Percentiles rank a stretch among this genome's conserved stretches.
phyloP scores from a whole-genome alignment of 2,113 vertebrate species.

The Danionella cerebrum region DNA sequence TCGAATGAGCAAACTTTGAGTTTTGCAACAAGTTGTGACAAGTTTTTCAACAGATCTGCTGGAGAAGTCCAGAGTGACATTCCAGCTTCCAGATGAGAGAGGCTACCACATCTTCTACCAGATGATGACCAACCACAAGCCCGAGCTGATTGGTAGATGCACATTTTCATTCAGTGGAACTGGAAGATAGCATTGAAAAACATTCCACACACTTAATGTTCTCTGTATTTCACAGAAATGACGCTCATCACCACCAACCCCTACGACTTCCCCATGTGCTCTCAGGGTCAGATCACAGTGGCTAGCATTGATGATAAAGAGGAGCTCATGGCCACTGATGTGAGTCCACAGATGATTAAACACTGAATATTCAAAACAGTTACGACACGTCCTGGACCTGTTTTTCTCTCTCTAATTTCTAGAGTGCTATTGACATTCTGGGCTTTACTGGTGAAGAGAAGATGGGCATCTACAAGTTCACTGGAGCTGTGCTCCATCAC shows the following conservation, averaged over 20 bases:
- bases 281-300: slow-evolving; percentile 76
- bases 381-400: not conserved
- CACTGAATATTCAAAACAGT: not conserved
- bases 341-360: slow-evolving; percentile 51
- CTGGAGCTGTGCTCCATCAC: slow-evolving; percentile 65
- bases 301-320: slow-evolving; percentile 78
- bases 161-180: not conserved
- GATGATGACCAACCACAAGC: slow-evolving; percentile 45
- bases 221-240: slow-evolving; percentile 38
- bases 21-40: too few species aligned
- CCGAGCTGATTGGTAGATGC: slow-evolving; percentile 39
- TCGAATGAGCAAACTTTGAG: too few species aligned
- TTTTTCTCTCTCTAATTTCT: not conserved
- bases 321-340: slow-evolving; percentile 78
- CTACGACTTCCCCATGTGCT: slow-evolving; percentile 72
- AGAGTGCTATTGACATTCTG: slow-evolving; percentile 35
- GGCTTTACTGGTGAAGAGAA: slow-evolving; percentile 31
- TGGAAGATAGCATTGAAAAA: not conserved
- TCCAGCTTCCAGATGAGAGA: slow-evolving; percentile 44
- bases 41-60: slow-evolving; percentile 27
- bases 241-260: slow-evolving; percentile 73
- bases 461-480: slow-evolving; percentile 32
- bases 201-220: not conserved
- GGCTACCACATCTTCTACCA: slow-evolving; percentile 47
- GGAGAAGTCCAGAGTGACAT: slow-evolving; percentile 43